Evolutionary conservation across 2,888 invertebrate species (phyloP).

Genomic region (Dimorphilus gyrociliatus): DNA sequence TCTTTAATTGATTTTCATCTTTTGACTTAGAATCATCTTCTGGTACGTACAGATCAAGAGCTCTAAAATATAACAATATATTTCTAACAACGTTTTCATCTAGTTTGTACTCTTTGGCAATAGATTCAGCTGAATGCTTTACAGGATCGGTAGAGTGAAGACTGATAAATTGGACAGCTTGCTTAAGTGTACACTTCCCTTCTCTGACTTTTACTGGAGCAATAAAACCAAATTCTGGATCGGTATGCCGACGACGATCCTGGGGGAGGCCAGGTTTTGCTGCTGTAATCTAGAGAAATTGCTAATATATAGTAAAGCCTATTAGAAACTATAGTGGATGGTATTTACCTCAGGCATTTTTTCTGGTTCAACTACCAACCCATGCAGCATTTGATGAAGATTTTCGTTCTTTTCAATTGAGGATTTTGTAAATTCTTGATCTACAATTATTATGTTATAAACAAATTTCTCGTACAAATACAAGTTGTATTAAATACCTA

Average conservation of each 20-base stretch:
- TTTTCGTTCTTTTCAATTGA: conserved; percentile 11
- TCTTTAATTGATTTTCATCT: too few relatives aligned
- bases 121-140: conserved; percentile 44
- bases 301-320: too few relatives aligned
- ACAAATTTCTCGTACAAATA: background rate
- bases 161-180: conserved; percentile 49
- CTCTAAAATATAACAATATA: conserved; percentile 50
- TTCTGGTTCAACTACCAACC: conserved; percentile 9
- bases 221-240: conserved; percentile 51
- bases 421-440: conserved; percentile 12
- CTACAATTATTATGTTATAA: conserved; percentile 10
- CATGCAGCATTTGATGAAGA: conserved; percentile 11
- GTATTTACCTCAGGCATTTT: conserved; percentile 10
- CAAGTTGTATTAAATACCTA: conserved; percentile 6
- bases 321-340: too few relatives aligned
- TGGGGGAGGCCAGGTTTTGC: conserved; percentile 45
- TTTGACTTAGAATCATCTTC: too few relatives aligned
- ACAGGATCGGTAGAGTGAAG: conserved; percentile 49
- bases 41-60: conserved; percentile 51
- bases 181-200: conserved; percentile 51
- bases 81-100: conserved; percentile 47
- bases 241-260: conserved; percentile 40
- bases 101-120: conserved; percentile 54
- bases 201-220: conserved; percentile 47
- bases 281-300: too few relatives aligned